Base-by-base conservation (phyloP, 2,113 vertebrate genomes). In the Camarhynchus parvulus region DNA sequence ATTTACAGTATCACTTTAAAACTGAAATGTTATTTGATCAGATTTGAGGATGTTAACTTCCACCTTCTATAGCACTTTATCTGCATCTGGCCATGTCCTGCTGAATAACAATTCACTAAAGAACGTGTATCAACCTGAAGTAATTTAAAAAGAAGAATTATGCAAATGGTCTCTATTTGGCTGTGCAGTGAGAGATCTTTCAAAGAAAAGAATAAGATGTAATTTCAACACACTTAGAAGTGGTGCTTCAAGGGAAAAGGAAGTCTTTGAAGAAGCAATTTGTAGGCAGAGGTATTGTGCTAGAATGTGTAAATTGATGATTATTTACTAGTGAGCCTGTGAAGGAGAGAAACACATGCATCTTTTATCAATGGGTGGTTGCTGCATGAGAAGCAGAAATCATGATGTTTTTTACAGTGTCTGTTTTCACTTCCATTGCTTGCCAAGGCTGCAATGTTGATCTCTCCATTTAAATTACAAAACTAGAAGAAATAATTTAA, bases 171-270 rank as follows among this genome's bases (percentile, higher is more conserved):
- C 44, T 88, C 92, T 96, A 97, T 96, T 96, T 93, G 85, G 62
- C 96, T 91, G 80, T 89, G 87, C 63, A 25, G 76, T 46, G 68
- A 94, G 94, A 83, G 92, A 93, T 92, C 63, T 95, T 92, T 96
- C 91, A 95, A 91, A 90, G 91, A 87, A 95, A 95, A 93, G 94
- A 97, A 96, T 95, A 97, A 97, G 96, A 97, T 97, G 96, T 97
- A 97, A 97, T 97, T 97, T 96, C 94, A 94, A 83, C 90, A 91
- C 79, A 84, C 49, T 92, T 94, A 94, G 76, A 95, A 95, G 61
- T 83, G 87, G 70, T 90, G 80, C 84, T 96, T 94, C 70, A 95
- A 76, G 78, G 92, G 78, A 94, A 96, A 96, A 95, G 92, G 83
- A 96, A 96, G 91, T 92, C 89, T 96, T 94, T 96, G 89, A 96